Conservation (phyloP, 2,113 vertebrate genomes). For the Mirza zaza region DNA sequence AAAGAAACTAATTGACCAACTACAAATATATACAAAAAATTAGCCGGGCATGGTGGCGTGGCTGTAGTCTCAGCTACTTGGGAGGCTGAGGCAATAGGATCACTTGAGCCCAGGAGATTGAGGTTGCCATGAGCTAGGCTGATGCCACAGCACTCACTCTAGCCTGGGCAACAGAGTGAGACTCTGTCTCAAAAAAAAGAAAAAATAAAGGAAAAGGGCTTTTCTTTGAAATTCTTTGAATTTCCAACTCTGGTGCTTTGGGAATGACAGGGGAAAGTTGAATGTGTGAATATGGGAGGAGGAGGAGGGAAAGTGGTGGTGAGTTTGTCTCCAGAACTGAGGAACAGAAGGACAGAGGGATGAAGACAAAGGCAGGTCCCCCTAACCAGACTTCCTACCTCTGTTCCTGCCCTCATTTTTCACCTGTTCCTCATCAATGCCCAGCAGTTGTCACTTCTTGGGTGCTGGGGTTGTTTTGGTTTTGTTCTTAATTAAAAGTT, state of each 20-base stretch:
- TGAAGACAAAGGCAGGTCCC: not conserved
- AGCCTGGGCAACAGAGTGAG: no score
- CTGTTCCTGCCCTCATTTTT: not conserved
- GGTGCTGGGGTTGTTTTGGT: not conserved
- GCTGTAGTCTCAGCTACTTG: no score
- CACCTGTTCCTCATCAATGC: slow-evolving; percentile 74
- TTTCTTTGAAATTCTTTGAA: slow-evolving; percentile 80
- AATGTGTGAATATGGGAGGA: not conserved
- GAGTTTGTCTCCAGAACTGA: slow-evolving; percentile 66
- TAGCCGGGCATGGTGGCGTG: no score
- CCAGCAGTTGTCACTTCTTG: slow-evolving; percentile 85
- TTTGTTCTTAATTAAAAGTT: not conserved
- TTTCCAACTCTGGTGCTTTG: slow-evolving; percentile 28
- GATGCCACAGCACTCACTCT: no score
- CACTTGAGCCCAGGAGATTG: no score
- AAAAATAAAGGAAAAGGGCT: slow-evolving; percentile 81
- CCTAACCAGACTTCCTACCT: not conserved
- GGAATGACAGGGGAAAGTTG: not conserved
- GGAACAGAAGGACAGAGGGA: not conserved
- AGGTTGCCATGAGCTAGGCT: no score
- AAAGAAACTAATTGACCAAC: no score
- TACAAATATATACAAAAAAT: no score
- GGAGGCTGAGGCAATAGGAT: no score
- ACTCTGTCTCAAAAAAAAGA: no score
- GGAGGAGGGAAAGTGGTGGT: not conserved